Conservation (phyloP, 1,140 invertebrate genomes). For the Drosophila pandora region DNA sequence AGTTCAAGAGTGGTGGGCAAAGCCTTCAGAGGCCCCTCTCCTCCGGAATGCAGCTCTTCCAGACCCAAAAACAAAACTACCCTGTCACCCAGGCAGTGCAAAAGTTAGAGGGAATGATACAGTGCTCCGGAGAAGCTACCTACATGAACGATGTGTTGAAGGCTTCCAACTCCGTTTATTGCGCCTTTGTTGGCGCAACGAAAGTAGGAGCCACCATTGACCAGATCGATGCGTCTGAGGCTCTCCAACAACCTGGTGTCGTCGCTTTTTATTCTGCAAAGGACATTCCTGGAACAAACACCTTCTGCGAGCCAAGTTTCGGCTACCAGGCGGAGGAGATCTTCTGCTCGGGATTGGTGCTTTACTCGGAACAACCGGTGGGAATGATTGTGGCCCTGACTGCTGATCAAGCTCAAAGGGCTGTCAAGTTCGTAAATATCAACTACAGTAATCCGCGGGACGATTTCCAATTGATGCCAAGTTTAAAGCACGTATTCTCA, state of each 20-base stretch:
- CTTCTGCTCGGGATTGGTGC: conserved; percentile 84
- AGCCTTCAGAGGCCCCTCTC: conserved; percentile 88
- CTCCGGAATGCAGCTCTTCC: conserved; percentile 89
- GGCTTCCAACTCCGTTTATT: conserved; percentile 86
- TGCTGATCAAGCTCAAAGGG: conserved; percentile 86
- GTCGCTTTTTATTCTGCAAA: conserved; percentile 88
- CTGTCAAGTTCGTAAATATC: conserved; percentile 88
- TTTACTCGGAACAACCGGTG: conserved; percentile 89
- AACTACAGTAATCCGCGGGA: conserved; percentile 82
- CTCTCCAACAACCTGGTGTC: conserved; percentile 88
- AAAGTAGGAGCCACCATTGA: conserved; percentile 86
- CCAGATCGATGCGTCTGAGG: conserved; percentile 86
- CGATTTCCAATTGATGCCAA: conserved; percentile 76
- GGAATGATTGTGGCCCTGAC: conserved; percentile 89
- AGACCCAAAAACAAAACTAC: conserved; percentile 89
- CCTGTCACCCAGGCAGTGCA: conserved; percentile 91
- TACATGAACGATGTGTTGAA: conserved; percentile 88
- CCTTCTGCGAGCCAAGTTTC: conserved; percentile 82
- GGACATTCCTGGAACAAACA: conserved; percentile 91
- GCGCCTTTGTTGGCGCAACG: conserved; percentile 87
- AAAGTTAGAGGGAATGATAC: conserved; percentile 90
- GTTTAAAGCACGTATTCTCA: conserved; percentile 86
- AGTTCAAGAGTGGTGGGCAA: conserved; percentile 85
- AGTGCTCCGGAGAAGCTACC: conserved; percentile 90
- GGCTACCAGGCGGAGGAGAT: conserved; percentile 84